Conservation (phyloP, 2,888 invertebrate genomes). For the Oasisia sp. region DNA sequence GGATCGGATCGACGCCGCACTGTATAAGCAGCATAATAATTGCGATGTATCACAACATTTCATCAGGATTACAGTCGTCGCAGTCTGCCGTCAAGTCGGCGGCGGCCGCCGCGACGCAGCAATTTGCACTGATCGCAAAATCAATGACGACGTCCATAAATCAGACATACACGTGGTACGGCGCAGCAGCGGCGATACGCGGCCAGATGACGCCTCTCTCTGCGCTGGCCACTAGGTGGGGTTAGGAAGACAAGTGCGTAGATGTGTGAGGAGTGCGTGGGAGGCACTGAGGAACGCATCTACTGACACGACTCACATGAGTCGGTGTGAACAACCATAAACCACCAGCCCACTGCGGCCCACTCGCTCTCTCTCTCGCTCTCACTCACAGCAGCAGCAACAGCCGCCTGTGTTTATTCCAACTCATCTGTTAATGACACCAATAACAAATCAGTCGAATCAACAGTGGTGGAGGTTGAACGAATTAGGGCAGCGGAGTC, state of each 20-base stretch:
- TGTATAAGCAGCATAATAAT: constrained; percentile 17
- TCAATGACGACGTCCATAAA: constrained; percentile 5
- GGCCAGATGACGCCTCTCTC: not conserved
- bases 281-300: not conserved
- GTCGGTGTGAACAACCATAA: not conserved
- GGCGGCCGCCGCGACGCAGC: not conserved
- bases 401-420: not conserved
- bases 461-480: not conserved
- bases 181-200: not conserved
- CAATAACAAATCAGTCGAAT: not conserved
- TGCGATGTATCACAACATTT: constrained; percentile 17
- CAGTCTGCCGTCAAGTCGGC: constrained; percentile 3
- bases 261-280: not conserved
- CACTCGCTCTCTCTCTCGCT: not conserved
- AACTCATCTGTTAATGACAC: constrained; percentile 3
- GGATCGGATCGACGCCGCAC: not conserved
- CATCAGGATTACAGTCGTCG: constrained; percentile 12
- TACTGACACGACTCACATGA: not conserved
- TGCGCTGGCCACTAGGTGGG: not conserved
- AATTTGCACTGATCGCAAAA: constrained; percentile 17
- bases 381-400: not conserved
- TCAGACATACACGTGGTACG: not conserved
- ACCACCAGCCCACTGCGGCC: not conserved
- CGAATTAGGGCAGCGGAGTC: not conserved
- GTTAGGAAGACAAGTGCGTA: not conserved